Conservation (phyloP, 2,797 vertebrate species). For the Pyrocephalus nanus region DNA sequence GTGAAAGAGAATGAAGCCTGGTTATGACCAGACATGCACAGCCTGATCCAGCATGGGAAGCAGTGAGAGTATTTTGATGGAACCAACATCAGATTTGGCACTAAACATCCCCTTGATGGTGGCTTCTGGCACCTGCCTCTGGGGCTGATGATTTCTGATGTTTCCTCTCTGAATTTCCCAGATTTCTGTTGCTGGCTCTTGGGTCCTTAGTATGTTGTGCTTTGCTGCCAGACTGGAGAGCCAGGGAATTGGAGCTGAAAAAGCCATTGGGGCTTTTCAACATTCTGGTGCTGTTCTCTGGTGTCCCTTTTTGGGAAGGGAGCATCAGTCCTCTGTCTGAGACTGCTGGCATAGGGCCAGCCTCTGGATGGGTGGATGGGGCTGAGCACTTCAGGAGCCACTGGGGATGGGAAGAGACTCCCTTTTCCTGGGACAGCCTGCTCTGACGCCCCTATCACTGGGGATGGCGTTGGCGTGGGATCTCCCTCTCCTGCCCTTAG, state of each 20-base stretch:
- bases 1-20: fast-evolving
- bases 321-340: background rate
- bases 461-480: background rate
- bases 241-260: background rate
- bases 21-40: background rate
- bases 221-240: background rate
- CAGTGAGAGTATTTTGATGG: background rate
- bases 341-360: background rate
- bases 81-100: background rate
- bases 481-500: background rate
- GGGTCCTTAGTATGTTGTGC: fast-evolving
- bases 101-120: background rate
- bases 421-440: background rate
- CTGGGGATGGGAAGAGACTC: fast-evolving
- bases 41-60: background rate
- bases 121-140: background rate
- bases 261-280: background rate
- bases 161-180: background rate
- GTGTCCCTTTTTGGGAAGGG: background rate
- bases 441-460: background rate
- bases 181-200: background rate
- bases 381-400: background rate
- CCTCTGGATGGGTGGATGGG: background rate
- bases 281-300: fast-evolving
- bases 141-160: background rate